Percentiles rank a stretch among this genome's conserved stretches.
Conservation (phyloP, 2,888 invertebrate species). For the Zaprionus lineosus region DNA sequence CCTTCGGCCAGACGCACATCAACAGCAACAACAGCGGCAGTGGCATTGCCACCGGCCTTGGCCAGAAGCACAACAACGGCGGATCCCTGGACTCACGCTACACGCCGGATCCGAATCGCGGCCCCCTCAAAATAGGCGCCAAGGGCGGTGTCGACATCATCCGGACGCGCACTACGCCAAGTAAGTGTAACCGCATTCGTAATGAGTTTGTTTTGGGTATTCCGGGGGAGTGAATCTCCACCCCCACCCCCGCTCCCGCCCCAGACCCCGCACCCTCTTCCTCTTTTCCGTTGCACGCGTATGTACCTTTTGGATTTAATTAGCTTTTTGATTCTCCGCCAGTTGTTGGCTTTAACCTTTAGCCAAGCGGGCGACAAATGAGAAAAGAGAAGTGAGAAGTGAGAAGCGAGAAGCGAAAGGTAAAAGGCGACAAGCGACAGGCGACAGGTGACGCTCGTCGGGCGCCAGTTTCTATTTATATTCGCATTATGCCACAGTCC, state of each 20-base stretch:
- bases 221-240: neutral
- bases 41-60: slow-evolving; percentile 71
- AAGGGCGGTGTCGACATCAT: slow-evolving; percentile 89
- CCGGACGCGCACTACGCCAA: slow-evolving; percentile 87
- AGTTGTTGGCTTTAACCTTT: slow-evolving; percentile 44
- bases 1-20: slow-evolving; percentile 82
- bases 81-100: slow-evolving; percentile 86
- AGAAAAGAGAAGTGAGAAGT: too few species aligned
- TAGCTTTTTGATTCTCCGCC: slow-evolving; percentile 60
- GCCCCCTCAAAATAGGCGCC: slow-evolving; percentile 84
- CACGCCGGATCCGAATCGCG: slow-evolving; percentile 91
- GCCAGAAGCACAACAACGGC: slow-evolving; percentile 83
- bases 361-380: slow-evolving; percentile 22
- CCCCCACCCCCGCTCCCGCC: too few species aligned
- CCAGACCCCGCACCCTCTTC: too few species aligned
- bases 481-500: neutral
- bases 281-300: too few species aligned
- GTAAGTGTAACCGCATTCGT: slow-evolving; percentile 82
- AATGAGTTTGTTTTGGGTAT: slow-evolving; percentile 35
- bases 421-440: too few species aligned
- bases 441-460: too few species aligned
- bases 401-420: too few species aligned
- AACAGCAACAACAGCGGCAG: slow-evolving; percentile 67
- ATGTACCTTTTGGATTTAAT: slow-evolving; percentile 54
- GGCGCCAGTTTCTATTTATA: slow-evolving; percentile 40